Percentiles rank a stretch among this genome's conserved stretches.
These are phyloP conservation scores for Lycocorax pyrrhopterus DNA, from an alignment of 2,113 vertebrate genomes.

Conservation along the genomic window DNA sequence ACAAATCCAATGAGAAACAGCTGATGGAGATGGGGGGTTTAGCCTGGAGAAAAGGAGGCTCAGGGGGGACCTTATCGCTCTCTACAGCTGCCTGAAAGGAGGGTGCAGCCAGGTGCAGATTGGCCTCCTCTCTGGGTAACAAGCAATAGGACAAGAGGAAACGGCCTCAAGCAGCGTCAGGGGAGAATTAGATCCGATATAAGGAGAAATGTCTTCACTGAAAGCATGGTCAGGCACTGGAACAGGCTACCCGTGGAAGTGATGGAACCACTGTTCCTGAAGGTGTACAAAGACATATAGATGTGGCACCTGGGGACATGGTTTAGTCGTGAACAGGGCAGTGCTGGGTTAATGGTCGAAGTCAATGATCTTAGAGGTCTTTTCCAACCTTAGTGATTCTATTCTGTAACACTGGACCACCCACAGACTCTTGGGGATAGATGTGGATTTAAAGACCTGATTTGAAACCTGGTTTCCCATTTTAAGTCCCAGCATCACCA, in stretches of 20 bases:
- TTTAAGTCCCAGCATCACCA: not conserved
- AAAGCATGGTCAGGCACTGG: not conserved
- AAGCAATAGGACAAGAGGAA: not conserved
- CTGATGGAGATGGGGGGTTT: not conserved
- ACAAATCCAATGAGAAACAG: not conserved
- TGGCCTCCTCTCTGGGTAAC: not conserved
- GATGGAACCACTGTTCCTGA: not conserved
- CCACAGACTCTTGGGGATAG: not conserved
- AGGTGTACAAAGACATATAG: too few species aligned
- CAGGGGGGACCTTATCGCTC: fast-evolving
- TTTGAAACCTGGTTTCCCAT: not conserved
- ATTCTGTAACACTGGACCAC: not conserved
- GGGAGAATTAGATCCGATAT: not conserved
- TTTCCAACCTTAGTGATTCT: not conserved
- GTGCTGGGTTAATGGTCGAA: not conserved
- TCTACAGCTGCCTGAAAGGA: not conserved
- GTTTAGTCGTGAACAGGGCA: not conserved
- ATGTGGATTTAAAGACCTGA: not conserved
- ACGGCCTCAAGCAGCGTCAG: not conserved
- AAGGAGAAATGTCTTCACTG: not conserved
- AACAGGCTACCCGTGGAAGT: not conserved
- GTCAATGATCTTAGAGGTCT: not conserved
- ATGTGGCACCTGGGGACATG: not conserved
- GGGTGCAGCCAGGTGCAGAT: too few species aligned
- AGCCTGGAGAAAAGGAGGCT: not conserved